Evolutionary conservation across 2,888 invertebrate genomes (phyloP), one percentile per base, ranked within the genome.

Genomic region (Plagiodera versicolora): DNA sequence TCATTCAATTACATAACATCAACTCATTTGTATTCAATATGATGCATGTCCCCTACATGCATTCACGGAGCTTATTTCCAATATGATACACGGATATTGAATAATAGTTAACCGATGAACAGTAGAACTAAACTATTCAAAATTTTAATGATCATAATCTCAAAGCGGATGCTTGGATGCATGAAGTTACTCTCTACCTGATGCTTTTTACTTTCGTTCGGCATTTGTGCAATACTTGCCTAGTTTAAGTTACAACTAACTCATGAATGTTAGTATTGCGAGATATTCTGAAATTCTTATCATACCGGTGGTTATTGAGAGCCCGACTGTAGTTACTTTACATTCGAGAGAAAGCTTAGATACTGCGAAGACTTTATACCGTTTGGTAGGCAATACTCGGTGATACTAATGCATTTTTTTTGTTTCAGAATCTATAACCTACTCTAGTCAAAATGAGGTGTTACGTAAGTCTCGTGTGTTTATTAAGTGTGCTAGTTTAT

Each of bases 361-460:
- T 35, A 30, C 47, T 35, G 49, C n/a, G 14, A 50, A 24, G 24
- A 46, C 60, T 24, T 46, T 45, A 47, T 56, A 39, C 39, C 14
- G n/a, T 14, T 14, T 24, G 24, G 24, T 24, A 24, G 17, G 55
- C 17, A 46, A 32, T n/a, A n/a, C 47, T 46, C 4, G 44, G 46
- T 55, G 30, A 48, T 59, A 55, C 39, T 58, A 58, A 58, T 24
- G 19, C 30, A 4, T 67, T 68, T 69, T 69, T 71, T 72, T 72
- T 76, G 70, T 79, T 80, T 69, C 79, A 80, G 80, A 74, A 72
- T 75, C 77, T 77, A 75, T 77, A 77, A 76, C 72, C 75, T 74
- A 78, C 73, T 80, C 80, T 80, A 80, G 79, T 80, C 79, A 80
- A 76, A 70, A 80, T 80, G 80, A 79, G 74, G 78, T 79, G 77